phyloP scores from a whole-genome alignment of 1,140 invertebrate genomes.

The Laodelphax striatellus region DNA sequence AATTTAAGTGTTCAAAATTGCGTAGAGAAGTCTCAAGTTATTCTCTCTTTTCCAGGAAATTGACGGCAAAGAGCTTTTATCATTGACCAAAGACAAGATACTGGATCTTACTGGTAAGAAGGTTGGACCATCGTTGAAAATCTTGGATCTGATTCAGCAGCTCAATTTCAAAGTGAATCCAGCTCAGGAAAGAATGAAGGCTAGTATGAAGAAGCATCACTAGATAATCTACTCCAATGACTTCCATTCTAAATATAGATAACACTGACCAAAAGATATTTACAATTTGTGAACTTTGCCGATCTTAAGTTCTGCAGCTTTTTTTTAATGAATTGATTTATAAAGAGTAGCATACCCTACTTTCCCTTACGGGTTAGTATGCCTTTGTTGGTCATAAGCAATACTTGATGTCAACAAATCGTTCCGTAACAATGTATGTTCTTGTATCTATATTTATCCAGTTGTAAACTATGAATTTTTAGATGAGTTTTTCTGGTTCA shows the following conservation, averaged over 20 bases:
- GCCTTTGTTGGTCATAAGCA: too few species aligned
- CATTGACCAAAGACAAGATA: conserved; percentile 78
- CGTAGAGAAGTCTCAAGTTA: neutral
- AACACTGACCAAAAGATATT: neutral
- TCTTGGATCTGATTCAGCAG: conserved; percentile 81
- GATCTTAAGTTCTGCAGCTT: neutral
- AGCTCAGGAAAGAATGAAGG: conserved; percentile 41
- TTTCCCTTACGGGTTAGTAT: too few species aligned
- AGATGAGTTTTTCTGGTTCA: too few species aligned
- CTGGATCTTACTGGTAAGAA: conserved; percentile 82
- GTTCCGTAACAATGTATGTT: too few species aligned
- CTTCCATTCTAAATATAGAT: neutral
- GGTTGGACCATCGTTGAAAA: conserved; percentile 87
- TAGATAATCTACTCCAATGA: conserved; percentile 26
- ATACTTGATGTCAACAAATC: too few species aligned
- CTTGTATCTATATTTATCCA: neutral
- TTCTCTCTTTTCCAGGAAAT: conserved; percentile 43
- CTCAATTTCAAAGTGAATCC: conserved; percentile 72
- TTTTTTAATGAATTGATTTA: neutral
- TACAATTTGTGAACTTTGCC: neutral
- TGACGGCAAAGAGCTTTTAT: conserved; percentile 65
- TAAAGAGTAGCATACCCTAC: neutral
- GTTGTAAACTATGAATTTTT: neutral
- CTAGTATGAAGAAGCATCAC: conserved; percentile 33
- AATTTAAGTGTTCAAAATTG: neutral